phyloP scores from a whole-genome alignment of 2,797 vertebrate genomes.

The Pogonophryne albipinna region DNA sequence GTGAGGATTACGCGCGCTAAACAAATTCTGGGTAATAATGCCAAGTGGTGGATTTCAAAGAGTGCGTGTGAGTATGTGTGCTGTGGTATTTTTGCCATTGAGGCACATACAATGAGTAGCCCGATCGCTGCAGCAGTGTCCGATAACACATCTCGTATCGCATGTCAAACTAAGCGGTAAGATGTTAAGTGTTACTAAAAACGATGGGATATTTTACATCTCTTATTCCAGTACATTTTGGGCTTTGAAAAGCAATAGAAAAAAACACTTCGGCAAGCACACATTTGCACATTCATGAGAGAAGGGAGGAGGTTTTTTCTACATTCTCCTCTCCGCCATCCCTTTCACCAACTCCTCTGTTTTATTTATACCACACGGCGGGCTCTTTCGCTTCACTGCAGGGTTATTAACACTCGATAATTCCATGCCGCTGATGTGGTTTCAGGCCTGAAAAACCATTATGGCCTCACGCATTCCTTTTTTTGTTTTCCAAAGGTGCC shows the following conservation, averaged over 20 bases:
- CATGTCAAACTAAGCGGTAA: constrained; percentile 50
- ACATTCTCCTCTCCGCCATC: constrained; percentile 55
- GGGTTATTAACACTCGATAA: constrained; percentile 78
- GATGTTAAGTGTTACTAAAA: constrained; percentile 5
- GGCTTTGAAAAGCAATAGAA: constrained; percentile 6
- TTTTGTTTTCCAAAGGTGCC: constrained; percentile 69
- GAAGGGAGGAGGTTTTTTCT: constrained; percentile 42
- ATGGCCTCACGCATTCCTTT: constrained; percentile 51
- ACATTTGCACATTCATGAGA: constrained; percentile 48
- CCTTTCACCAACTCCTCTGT: constrained; percentile 66
- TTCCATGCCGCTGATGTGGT: constrained; percentile 70
- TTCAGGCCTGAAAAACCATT: constrained; percentile 32
- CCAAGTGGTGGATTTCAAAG: constrained; percentile 37
- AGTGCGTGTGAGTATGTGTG: neutral
- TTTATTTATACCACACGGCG: constrained; percentile 81
- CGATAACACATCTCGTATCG: constrained; percentile 23
- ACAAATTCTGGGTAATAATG: constrained; percentile 61
- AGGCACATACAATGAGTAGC: neutral
- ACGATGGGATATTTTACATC: constrained; percentile 7
- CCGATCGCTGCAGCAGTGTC: constrained; percentile 1
- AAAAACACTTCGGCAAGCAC: constrained; percentile 24
- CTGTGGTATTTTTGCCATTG: constrained; percentile 18
- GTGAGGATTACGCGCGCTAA: constrained; percentile 73
- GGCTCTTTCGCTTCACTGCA: constrained; percentile 61
- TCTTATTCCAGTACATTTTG: neutral